phyloP scores from a whole-genome alignment of 2,113 vertebrate genomes.

The cattle (Bos taurus) region ARS-UCD2.0 NC_037333.1:115812501-115813000 shows the following conservation, averaged over 20 bases:
- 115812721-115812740: not conserved
- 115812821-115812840: conserved; percentile 41
- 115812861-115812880: conserved; percentile 77
- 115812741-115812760: conserved; percentile 52
- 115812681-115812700: not conserved
- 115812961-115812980: conserved; percentile 98
- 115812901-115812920: conserved; percentile 99
- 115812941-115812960: conserved; percentile 99
- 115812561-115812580: not conserved
- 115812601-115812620: not conserved
- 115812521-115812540: not conserved
- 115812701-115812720: not conserved
- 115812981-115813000: conserved; percentile 93
- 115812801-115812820: conserved; percentile 62
- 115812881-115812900: conserved; percentile 82
- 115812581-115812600: conserved; percentile 24
- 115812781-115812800: conserved; percentile 61
- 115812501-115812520: not conserved
- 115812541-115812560: not conserved
- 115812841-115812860: conserved; percentile 79
- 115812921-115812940: conserved; percentile 98
- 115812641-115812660: not conserved
- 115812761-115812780: conserved; percentile 77
- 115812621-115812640: not conserved
- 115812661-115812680: not conserved